These are phyloP conservation scores for Schizotus pectinicornis DNA, from an alignment of 2,888 invertebrate species.

Conservation along the genomic window DNA sequence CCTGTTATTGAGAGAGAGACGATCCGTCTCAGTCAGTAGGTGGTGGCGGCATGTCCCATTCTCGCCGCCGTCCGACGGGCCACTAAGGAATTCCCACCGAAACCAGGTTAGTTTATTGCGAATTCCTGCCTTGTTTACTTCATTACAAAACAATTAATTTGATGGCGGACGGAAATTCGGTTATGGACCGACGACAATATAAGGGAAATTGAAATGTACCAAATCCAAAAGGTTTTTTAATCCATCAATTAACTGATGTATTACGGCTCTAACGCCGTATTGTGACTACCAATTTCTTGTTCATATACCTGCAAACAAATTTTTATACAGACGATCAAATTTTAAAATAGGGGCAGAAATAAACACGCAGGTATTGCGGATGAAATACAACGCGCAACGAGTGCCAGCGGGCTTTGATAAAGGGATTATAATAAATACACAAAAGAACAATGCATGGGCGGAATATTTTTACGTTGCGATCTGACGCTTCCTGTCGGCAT, in stretches of 20 bases:
- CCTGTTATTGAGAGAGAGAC: slow-evolving; percentile 37
- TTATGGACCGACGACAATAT: neutral
- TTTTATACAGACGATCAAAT: too few relatives aligned
- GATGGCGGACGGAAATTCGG: slow-evolving; percentile 18
- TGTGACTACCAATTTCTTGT: too few relatives aligned
- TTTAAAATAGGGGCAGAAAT: too few relatives aligned
- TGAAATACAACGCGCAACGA: neutral
- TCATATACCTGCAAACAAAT: too few relatives aligned
- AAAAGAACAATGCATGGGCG: slow-evolving; percentile 4
- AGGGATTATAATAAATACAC: slow-evolving; percentile 10
- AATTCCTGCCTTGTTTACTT: slow-evolving; percentile 35
- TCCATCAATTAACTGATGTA: too few relatives aligned
- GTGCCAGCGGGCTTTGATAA: slow-evolving; percentile 1
- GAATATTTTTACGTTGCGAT: slow-evolving; percentile 4
- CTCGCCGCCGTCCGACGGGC: slow-evolving; percentile 18
- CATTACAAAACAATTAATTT: slow-evolving; percentile 36
- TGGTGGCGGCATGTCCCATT: slow-evolving; percentile 30
- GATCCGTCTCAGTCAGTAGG: slow-evolving; percentile 37
- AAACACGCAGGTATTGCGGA: neutral
- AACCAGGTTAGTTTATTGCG: slow-evolving; percentile 34
- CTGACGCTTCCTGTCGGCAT: slow-evolving; percentile 1
- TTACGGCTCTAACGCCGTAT: too few relatives aligned
- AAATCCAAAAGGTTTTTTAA: too few relatives aligned
- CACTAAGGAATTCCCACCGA: slow-evolving; percentile 31
- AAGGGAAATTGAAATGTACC: too few relatives aligned